Base-by-base conservation (phyloP, 2,888 invertebrate species). In the Apodemia mormo region DNA sequence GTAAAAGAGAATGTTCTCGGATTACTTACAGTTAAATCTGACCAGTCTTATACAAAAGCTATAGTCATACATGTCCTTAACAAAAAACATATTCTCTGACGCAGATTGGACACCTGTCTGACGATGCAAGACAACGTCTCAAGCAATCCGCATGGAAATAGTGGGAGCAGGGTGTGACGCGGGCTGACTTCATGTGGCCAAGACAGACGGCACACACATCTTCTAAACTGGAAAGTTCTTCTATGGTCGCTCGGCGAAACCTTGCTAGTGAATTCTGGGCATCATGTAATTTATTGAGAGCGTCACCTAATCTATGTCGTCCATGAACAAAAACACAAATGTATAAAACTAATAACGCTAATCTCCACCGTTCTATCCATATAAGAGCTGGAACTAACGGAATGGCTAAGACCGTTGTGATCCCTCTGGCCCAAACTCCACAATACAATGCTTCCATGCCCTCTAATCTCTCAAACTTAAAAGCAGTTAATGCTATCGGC, bases 151-250 rank as follows among this genome's bases (percentile, higher is more conserved):
- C 96, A 81, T 97, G 97, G 86, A 97, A 97, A 82, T 96, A 94
- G 82, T 97, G 97, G 67, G 96, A 96, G 81, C 97, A 97, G 0
- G 96, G 96, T 0, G 97, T 97, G 10, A 96, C 95, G 56, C 96
- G 92, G 0, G 97, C 97, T 8, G 95, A 94, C 68, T 90, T 90
- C 96, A 97, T 96, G 1, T 89, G 82, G 73, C 94, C 95, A 54
- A 97, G 91, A 79, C 97, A 97, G 4, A 97, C 96, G 0, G 96
- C 96, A 82, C 97, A 97, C 0, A 97, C 96, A 78, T 97, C 97
- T 78, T 97, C 96, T 71, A 96, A 94, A 64, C 94, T 94, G 12
- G 93, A 90, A 56, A 97, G 93, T 80, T 97, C 97, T 10, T 95
- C 95, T 0, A 82, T 71, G 2, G 95, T 95, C 33, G 96, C 97